These are phyloP conservation scores for Buphagus erythrorhynchus DNA, from an alignment of 2,797 vertebrate species.

Conservation along the genomic window DNA sequence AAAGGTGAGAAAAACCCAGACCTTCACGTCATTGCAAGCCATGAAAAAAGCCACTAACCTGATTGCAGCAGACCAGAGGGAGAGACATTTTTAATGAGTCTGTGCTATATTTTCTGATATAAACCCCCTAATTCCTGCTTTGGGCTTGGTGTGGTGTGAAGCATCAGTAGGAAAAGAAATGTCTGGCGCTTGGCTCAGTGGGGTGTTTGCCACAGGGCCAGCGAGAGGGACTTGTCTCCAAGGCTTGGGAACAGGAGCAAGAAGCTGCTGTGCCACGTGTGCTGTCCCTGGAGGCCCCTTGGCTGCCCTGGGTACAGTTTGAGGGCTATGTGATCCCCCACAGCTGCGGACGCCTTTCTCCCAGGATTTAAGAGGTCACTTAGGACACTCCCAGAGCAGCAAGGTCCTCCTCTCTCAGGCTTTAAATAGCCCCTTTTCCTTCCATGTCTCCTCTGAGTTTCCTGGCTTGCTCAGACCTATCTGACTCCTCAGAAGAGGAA, in stretches of 20 bases:
- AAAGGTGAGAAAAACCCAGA: not conserved
- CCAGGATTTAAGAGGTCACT: constrained; percentile 70
- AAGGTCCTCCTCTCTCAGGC: constrained; percentile 14
- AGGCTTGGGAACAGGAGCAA: not conserved
- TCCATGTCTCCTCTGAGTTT: not conserved
- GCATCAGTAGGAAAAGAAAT: not conserved
- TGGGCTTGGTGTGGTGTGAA: not conserved
- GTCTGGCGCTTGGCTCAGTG: not conserved
- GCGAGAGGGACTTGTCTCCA: rapidly evolving
- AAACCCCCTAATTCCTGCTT: not conserved
- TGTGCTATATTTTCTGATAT: not conserved
- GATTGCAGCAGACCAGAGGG: not conserved
- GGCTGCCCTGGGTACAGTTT: constrained; percentile 40
- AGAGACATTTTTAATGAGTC: not conserved
- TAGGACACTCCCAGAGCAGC: constrained; percentile 33
- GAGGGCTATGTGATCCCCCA: constrained; percentile 64
- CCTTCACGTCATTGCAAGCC: not conserved
- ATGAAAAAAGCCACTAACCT: not conserved
- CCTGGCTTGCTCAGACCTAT: not conserved
- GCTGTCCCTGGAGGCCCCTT: constrained; percentile 19
- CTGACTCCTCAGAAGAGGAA: not conserved
- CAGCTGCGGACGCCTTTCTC: constrained; percentile 70
- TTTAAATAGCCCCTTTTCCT: constrained; percentile 60
- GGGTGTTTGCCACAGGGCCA: not conserved
- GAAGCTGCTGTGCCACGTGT: not conserved